Conservation (phyloP, 2,797 vertebrate species). For the Syngnathus acus region DNA sequence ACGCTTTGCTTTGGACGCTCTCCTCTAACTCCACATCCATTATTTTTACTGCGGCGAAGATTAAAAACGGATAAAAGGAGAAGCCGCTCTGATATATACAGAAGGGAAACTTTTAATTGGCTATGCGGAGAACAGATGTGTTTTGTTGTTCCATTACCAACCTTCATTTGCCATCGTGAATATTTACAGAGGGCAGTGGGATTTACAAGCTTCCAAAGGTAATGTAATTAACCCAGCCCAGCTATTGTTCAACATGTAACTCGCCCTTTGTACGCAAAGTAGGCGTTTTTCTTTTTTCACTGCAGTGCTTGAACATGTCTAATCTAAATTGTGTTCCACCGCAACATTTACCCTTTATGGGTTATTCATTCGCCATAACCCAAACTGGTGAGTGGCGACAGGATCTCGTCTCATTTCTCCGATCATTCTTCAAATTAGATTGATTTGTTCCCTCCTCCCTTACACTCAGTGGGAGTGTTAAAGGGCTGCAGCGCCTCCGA, state of each 20-base stretch:
- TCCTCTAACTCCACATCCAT: constrained; percentile 35
- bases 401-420: constrained; percentile 39
- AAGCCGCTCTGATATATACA: constrained; percentile 37
- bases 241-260: constrained; percentile 18
- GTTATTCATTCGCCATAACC: constrained; percentile 43
- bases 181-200: constrained; percentile 25
- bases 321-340: constrained; percentile 29
- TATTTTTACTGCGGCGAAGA: constrained; percentile 21
- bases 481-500: constrained; percentile 21
- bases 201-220: constrained; percentile 27
- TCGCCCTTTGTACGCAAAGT: constrained; percentile 20
- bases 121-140: constrained; percentile 43
- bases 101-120: constrained; percentile 64
- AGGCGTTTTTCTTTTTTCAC: constrained; percentile 12
- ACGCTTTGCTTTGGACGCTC: constrained; percentile 24
- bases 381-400: constrained; percentile 11
- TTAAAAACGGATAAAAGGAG: constrained; percentile 21
- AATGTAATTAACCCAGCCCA: constrained; percentile 10
- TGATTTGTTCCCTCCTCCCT: constrained; percentile 40
- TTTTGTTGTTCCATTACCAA: constrained; percentile 35
- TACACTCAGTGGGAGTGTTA: constrained; percentile 20
- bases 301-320: constrained; percentile 18
- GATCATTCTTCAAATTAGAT: constrained; percentile 52
- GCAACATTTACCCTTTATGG: constrained; percentile 31
- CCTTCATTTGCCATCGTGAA: constrained; percentile 57